Percentiles rank a stretch among this genome's conserved stretches.
phyloP scores from a whole-genome alignment of 2,888 invertebrate genomes.

The Hirtodrosophila histrioides region DNA sequence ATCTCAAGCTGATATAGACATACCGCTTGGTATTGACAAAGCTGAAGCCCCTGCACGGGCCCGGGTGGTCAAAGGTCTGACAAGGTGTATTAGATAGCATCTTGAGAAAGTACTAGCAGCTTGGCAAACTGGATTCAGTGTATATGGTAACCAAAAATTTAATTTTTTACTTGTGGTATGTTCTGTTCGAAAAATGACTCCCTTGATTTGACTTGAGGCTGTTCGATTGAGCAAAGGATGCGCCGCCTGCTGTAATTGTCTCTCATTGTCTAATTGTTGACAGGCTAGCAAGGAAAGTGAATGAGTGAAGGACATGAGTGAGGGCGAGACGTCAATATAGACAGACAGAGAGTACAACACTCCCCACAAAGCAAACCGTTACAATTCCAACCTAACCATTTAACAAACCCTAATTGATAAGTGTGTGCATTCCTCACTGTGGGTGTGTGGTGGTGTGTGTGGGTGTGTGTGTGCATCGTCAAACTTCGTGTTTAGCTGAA shows the following conservation, averaged over 20 bases:
- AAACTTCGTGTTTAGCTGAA: conserved; percentile 7
- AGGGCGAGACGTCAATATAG: background rate
- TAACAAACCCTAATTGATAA: conserved; percentile 55
- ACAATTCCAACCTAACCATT: conserved; percentile 35
- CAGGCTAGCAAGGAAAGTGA: too few relatives aligned
- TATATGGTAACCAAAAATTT: too few relatives aligned
- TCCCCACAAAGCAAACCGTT: background rate
- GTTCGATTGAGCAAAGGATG: too few relatives aligned
- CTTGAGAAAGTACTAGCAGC: background rate
- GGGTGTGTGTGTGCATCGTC: too few relatives aligned
- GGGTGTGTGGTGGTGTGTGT: too few relatives aligned
- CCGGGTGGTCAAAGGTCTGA: background rate
- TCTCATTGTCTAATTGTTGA: too few relatives aligned
- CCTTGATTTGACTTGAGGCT: too few relatives aligned
- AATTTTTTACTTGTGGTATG: too few relatives aligned
- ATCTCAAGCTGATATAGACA: conserved; percentile 6
- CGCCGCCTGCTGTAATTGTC: too few relatives aligned
- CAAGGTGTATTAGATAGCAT: conserved; percentile 16
- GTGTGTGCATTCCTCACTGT: conserved; percentile 15
- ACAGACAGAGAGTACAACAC: background rate
- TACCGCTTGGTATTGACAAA: conserved; percentile 93
- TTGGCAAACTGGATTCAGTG: too few relatives aligned
- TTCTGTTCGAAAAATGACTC: too few relatives aligned
- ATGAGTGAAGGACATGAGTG: background rate
- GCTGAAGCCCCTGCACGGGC: conserved; percentile 87